These are phyloP conservation scores for Eumeta japonica DNA, from an alignment of 1,140 invertebrate genomes.

Conservation along the genomic window DNA sequence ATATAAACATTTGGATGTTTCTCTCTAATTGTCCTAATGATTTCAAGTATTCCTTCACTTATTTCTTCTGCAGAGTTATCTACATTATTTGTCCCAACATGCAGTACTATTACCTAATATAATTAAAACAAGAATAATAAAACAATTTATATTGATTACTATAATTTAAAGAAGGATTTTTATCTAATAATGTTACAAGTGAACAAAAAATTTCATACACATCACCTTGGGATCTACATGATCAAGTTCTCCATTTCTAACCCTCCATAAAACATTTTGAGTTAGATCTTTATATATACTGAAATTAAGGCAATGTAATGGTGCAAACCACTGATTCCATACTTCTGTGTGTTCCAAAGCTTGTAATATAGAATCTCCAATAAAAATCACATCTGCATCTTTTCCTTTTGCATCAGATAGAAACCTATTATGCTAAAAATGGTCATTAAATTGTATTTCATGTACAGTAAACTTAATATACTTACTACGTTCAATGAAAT, in stretches of 20 bases:
- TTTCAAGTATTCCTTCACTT: conserved; percentile 75
- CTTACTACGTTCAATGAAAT: conserved; percentile 9
- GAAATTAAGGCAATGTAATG: conserved; percentile 86
- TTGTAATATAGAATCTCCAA: conserved; percentile 84
- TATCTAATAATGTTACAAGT: too few relatives aligned
- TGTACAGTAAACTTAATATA: conserved; percentile 5
- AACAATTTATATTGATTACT: conserved; percentile 4
- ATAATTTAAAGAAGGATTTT: conserved; percentile 9
- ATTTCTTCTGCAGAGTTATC: conserved; percentile 75
- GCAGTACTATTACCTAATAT: conserved; percentile 75
- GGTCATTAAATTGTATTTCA: background rate
- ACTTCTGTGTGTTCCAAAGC: conserved; percentile 76
- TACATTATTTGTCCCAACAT: conserved; percentile 86
- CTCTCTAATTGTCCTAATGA: conserved; percentile 70
- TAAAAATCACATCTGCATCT: conserved; percentile 88
- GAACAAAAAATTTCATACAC: too few relatives aligned
- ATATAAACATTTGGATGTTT: conserved; percentile 78
- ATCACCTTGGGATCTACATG: conserved; percentile 84
- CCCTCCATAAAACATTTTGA: conserved; percentile 85
- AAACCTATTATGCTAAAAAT: conserved; percentile 77
- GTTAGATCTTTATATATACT: conserved; percentile 85
- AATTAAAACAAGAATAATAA: conserved; percentile 7
- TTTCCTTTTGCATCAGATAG: conserved; percentile 77
- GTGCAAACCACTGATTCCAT: conserved; percentile 84
- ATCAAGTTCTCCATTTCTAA: conserved; percentile 85